Conservation (phyloP, 2,888 invertebrate species). For the Caenorhabditis zanzibari region DNA sequence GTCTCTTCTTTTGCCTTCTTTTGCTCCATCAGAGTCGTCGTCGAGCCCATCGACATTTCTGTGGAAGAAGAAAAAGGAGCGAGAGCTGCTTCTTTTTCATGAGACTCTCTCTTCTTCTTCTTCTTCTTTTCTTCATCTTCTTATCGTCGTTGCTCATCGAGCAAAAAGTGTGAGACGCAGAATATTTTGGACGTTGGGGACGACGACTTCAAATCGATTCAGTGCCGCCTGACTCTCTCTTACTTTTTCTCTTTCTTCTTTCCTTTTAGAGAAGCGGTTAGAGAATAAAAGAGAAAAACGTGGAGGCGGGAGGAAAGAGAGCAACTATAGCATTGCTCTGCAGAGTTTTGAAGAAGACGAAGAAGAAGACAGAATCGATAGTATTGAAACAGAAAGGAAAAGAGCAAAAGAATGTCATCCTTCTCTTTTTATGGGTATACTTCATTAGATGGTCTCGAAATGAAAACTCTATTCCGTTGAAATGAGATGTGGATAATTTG, state of each 20-base stretch:
- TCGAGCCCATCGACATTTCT: slow-evolving; percentile 45
- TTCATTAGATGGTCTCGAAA: background rate
- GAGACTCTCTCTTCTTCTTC: slow-evolving; percentile 27
- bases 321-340: slow-evolving; percentile 41
- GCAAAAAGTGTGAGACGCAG: slow-evolving; percentile 51
- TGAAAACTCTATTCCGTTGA: background rate
- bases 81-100: slow-evolving; percentile 42
- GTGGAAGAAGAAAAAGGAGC: slow-evolving; percentile 29
- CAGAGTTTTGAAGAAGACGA: background rate
- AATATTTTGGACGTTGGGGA: slow-evolving; percentile 41
- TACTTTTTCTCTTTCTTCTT: slow-evolving; percentile 21
- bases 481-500: background rate
- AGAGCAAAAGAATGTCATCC: background rate
- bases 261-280: slow-evolving; percentile 18
- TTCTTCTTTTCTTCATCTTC: slow-evolving; percentile 19
- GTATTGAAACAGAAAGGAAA: slow-evolving; percentile 15
- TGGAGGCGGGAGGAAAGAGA: slow-evolving; percentile 21
- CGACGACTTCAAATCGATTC: slow-evolving; percentile 55
- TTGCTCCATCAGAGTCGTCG: slow-evolving; percentile 29
- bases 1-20: slow-evolving; percentile 42
- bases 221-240: slow-evolving; percentile 38
- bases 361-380: slow-evolving; percentile 26
- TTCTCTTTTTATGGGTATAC: slow-evolving; percentile 2
- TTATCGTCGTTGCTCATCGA: slow-evolving; percentile 55
- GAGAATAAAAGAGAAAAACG: slow-evolving; percentile 26